Percentiles rank a stretch among this genome's conserved stretches.
These are phyloP conservation scores for Panulirus ornatus DNA, from an alignment of 1,140 invertebrate species.

Conservation along the genomic window DNA sequence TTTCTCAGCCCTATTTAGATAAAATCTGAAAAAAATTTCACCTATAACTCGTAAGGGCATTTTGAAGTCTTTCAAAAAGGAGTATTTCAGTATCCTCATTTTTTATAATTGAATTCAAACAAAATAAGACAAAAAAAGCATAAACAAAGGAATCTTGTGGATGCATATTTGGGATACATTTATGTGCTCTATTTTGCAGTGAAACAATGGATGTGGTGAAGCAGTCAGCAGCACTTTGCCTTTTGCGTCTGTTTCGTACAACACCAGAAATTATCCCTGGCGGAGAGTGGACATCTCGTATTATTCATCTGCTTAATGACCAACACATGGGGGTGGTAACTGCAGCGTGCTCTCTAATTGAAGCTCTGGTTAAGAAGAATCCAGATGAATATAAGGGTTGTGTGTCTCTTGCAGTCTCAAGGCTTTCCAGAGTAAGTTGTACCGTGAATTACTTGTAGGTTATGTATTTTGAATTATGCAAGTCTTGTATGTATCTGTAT, in stretches of 20 bases:
- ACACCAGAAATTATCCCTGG: slow-evolving; percentile 95
- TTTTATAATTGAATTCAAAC: background rate
- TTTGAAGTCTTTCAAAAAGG: too few species aligned
- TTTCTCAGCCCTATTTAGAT: too few species aligned
- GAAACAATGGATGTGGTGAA: slow-evolving; percentile 99
- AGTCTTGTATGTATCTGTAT: too few species aligned
- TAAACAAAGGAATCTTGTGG: background rate
- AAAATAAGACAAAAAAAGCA: background rate
- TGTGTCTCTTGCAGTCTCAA: slow-evolving; percentile 97
- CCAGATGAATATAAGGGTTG: slow-evolving; percentile 99
- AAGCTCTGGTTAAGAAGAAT: slow-evolving; percentile 98
- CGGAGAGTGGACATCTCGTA: slow-evolving; percentile 98
- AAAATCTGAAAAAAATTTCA: too few species aligned
- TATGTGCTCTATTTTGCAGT: slow-evolving; percentile 83
- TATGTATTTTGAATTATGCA: too few species aligned
- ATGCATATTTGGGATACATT: too few species aligned
- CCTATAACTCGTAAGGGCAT: too few species aligned
- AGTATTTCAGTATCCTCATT: too few species aligned
- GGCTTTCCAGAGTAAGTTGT: slow-evolving; percentile 93
- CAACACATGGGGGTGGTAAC: slow-evolving; percentile 99
- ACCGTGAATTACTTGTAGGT: too few species aligned
- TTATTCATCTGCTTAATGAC: slow-evolving; percentile 99
- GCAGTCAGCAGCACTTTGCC: slow-evolving; percentile 98
- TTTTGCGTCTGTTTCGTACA: slow-evolving; percentile 94
- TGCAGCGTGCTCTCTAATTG: slow-evolving; percentile 97